Percentiles rank a stretch among this genome's conserved stretches.
Conservation (phyloP, 2,888 invertebrate species). For the Abrostola triplasia region DNA sequence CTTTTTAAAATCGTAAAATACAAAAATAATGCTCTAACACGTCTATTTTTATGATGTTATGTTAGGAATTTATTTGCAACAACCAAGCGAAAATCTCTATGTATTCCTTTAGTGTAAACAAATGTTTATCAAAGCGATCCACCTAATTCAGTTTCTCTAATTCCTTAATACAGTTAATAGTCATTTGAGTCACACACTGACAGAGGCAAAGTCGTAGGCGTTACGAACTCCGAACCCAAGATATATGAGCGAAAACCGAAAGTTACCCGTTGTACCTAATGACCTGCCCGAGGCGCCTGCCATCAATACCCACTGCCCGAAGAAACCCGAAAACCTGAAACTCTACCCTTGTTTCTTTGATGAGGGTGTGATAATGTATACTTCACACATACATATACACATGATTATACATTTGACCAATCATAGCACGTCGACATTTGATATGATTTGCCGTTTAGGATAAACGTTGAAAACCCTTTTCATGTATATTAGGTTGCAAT, state of each 20-base stretch:
- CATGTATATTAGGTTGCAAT: slow-evolving; percentile 18
- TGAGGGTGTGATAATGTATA: slow-evolving; percentile 29
- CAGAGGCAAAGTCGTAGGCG: slow-evolving; percentile 9
- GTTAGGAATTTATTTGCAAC: too few species aligned
- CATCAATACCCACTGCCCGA: slow-evolving; percentile 25
- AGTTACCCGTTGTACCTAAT: slow-evolving; percentile 32
- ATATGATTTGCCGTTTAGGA: slow-evolving; percentile 18
- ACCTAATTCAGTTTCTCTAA: too few species aligned
- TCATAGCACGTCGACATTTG: slow-evolving; percentile 34
- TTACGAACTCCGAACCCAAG: slow-evolving; percentile 12
- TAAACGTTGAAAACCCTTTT: slow-evolving; percentile 34
- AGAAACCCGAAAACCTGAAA: slow-evolving; percentile 32
- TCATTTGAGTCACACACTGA: slow-evolving; percentile 10
- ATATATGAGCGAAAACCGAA: slow-evolving; percentile 35
- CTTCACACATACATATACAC: slow-evolving; percentile 19
- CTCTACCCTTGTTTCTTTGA: slow-evolving; percentile 39
- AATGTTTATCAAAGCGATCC: too few species aligned
- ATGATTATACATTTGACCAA: slow-evolving; percentile 19
- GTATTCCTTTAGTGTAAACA: too few species aligned
- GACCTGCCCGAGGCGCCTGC: slow-evolving; percentile 27
- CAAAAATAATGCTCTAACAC: too few species aligned
- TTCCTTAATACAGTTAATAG: slow-evolving; percentile 7
- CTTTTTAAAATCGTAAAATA: too few species aligned
- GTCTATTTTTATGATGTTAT: too few species aligned
- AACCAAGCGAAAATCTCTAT: too few species aligned